phyloP scores from a whole-genome alignment of 2,888 invertebrate genomes.

The Acronicta psi region DNA sequence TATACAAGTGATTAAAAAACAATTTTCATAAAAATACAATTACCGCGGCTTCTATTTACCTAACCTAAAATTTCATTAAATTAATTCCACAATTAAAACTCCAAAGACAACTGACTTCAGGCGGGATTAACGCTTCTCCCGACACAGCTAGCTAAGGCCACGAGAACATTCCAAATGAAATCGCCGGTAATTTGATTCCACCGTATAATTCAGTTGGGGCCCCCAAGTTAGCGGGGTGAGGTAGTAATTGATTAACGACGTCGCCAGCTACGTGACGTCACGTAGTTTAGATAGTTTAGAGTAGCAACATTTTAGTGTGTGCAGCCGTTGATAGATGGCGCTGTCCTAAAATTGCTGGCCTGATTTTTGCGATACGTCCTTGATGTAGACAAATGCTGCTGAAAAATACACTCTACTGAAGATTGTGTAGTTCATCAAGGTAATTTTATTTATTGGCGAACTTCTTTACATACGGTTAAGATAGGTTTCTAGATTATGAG shows the following conservation, averaged over 20 bases:
- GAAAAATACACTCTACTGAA: no score
- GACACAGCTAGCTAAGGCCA: constrained; percentile 43
- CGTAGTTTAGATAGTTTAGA: constrained; percentile 2
- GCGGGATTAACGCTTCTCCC: constrained; percentile 32
- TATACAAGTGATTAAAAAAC: not conserved
- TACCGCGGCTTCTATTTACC: constrained; percentile 1
- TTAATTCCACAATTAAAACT: constrained; percentile 42
- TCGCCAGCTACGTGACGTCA: constrained; percentile 23
- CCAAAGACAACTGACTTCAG: constrained; percentile 27
- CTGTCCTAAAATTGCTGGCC: not conserved
- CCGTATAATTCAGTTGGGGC: constrained; percentile 52
- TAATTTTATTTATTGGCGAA: no score
- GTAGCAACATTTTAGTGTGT: not conserved
- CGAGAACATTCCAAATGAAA: constrained; percentile 56
- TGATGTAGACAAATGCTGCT: no score
- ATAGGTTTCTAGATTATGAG: no score
- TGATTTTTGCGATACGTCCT: no score
- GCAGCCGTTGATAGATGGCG: constrained; percentile 33
- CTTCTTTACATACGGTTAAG: no score
- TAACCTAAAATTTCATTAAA: constrained; percentile 23
- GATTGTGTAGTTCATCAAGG: no score
- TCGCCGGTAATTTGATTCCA: constrained; percentile 62
- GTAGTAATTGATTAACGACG: constrained; percentile 37
- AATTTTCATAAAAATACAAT: constrained; percentile 18
- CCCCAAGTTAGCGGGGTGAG: constrained; percentile 31